Evolutionary conservation across 2,888 invertebrate genomes (phyloP), one percentile per base, ranked within the genome.

Genomic region (Hypsopygia costalis): DNA sequence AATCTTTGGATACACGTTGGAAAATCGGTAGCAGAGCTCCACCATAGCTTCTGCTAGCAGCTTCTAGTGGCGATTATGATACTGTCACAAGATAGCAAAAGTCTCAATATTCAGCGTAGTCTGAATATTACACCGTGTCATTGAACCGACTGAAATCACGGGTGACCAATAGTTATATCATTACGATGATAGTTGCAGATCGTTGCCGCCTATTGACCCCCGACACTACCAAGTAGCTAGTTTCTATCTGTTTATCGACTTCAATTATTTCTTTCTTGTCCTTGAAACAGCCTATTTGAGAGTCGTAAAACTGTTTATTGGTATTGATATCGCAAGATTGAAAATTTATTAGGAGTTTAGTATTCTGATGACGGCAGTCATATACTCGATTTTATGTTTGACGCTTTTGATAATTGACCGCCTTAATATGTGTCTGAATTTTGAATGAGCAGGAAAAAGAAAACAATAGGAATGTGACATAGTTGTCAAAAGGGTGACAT

Each of bases 81-180:
- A n/a, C n/a, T n/a, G n/a, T n/a, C n/a, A n/a, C n/a, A n/a, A n/a
- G n/a, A n/a, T n/a, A n/a, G n/a, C n/a, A n/a, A n/a, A n/a, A n/a
- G n/a, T n/a, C n/a, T n/a, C n/a, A n/a, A n/a, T n/a, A n/a, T n/a
- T n/a, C n/a, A n/a, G n/a, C n/a, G n/a, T n/a, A n/a, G n/a, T n/a
- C n/a, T n/a, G n/a, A n/a, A n/a, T 16, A 16, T 16, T 16, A 2
- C 4, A 16, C 16, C 3, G 60, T 69, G 81, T 78, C 82, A 70
- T 74, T 72, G 85, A 80, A 78, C 75, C 55, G 1, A 54, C 68
- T 73, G 72, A 75, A 83, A 81, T 82, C 81, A 79, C 77, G 75
- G 79, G 74, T 77, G 71, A 76, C 58, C 69, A 65, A 63, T 72
- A 66, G 71, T 76, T 75, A 80, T 71, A 72, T 76, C 58, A 70